phyloP scores from a whole-genome alignment of 2,888 invertebrate genomes.

The Pseudanteris insignis region DNA sequence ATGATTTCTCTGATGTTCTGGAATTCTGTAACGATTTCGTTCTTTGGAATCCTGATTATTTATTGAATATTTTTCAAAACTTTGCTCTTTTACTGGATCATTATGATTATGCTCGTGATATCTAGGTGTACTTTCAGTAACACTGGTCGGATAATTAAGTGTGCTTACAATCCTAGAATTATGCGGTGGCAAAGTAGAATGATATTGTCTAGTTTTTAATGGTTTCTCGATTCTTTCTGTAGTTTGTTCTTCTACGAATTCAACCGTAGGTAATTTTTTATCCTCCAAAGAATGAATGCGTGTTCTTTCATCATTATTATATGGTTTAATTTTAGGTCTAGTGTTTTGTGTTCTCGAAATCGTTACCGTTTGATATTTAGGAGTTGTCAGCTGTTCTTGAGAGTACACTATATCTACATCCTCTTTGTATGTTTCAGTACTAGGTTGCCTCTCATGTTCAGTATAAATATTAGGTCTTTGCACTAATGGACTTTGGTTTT shows the following conservation, averaged over 20 bases:
- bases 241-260: conserved; percentile 48
- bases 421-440: conserved; percentile 50
- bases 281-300: conserved; percentile 38
- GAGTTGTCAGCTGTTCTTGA: conserved; percentile 34
- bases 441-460: conserved; percentile 57
- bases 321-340: conserved; percentile 44
- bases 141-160: conserved; percentile 45
- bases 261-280: conserved; percentile 39
- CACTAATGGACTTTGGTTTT: conserved; percentile 51
- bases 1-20: conserved; percentile 45
- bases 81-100: conserved; percentile 44
- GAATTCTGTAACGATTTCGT: conserved; percentile 39
- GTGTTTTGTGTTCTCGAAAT: conserved; percentile 26
- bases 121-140: conserved; percentile 49
- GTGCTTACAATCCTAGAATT: conserved; percentile 49
- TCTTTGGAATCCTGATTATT: conserved; percentile 44
- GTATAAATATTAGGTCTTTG: conserved; percentile 64
- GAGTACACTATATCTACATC: conserved; percentile 49
- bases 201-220: conserved; percentile 39
- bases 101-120: conserved; percentile 46
- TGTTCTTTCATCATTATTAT: conserved; percentile 31
- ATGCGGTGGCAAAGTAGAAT: conserved; percentile 43
- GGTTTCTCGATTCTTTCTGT: conserved; percentile 40
- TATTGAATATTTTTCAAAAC: conserved; percentile 43
- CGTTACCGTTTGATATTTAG: conserved; percentile 16